These are phyloP conservation scores for Sinocyclocheilus grahami DNA, from an alignment of 2,113 vertebrate species.

Conservation along the genomic window DNA sequence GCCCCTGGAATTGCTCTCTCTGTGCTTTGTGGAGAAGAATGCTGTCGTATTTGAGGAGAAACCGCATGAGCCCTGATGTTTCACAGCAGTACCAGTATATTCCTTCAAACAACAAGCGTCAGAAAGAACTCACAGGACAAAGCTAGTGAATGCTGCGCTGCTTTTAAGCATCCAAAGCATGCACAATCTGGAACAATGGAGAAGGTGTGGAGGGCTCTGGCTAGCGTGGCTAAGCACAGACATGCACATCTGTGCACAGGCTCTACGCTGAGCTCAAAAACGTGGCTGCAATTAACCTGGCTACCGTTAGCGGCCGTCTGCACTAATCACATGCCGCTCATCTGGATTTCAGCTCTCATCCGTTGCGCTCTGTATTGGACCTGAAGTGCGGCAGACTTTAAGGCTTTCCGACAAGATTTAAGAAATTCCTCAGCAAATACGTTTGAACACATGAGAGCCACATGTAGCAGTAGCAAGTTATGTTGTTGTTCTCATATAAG, in stretches of 20 bases:
- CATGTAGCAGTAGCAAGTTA: conserved; percentile 1
- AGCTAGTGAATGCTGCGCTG: not conserved
- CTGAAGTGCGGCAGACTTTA: conserved; percentile 28
- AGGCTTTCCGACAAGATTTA: conserved; percentile 23
- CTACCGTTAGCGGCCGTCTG: conserved; percentile 47
- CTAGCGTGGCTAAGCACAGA: conserved; percentile 13
- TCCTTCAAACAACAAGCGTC: conserved; percentile 8
- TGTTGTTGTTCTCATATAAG: not conserved
- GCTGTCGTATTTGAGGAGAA: conserved; percentile 7
- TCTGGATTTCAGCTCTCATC: conserved; percentile 37
- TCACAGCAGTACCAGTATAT: conserved; percentile 35
- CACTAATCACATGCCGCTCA: conserved; percentile 29
- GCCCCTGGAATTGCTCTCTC: conserved; percentile 1
- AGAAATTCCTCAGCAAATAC: conserved; percentile 28
- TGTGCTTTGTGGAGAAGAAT: conserved; percentile 30
- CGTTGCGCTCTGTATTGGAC: conserved; percentile 8
- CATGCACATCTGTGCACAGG: not conserved
- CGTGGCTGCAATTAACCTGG: conserved; percentile 58
- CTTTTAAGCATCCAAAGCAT: not conserved
- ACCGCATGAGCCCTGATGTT: conserved; percentile 25
- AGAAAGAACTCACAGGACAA: conserved; percentile 7
- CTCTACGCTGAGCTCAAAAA: conserved; percentile 20
- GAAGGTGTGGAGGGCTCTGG: conserved; percentile 5
- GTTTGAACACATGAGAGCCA: conserved; percentile 5
- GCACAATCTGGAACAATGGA: not conserved